Evolutionary conservation across 2,797 vertebrate species (phyloP), one percentile per base, ranked within the genome.

Genomic region (Crenuchus spilurus): DNA sequence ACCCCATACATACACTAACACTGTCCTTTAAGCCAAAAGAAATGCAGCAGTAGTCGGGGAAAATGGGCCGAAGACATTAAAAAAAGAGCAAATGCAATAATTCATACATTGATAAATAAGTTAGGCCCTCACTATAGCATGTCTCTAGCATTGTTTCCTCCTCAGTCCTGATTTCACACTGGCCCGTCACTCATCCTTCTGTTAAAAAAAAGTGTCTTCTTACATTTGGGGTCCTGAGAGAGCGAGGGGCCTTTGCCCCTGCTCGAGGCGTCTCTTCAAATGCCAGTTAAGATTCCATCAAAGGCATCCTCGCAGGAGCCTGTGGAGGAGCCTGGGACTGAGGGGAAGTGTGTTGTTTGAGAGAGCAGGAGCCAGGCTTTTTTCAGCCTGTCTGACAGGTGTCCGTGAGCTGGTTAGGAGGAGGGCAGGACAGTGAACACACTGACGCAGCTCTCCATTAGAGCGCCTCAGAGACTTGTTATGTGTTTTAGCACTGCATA

Each of bases 191-290:
- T 80, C 75, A 82, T 66, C 51, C 66, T 49, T 31, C 13, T 35
- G 55, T 66, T 65, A 33, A 70, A 72, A 79, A 71, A 61, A 71
- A 55, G 93, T 86, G 90, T 93, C 92, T 93, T 80, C 68, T 82
- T 84, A 79, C 83, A 78, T 94, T 95, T 95, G 94, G 95, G 93
- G 90, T 93, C 93, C 91, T 87, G 88, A 84, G 93, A 96, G 93
- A 95, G 94, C 89, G 79, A 85, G 49, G 70, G 72, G 57, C 77
- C 77, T 79, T 82, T 88, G 90, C 80, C 80, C 83, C 90, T 89
- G 92, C 93, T 94, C 88, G 88, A 91, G 94, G 92, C 93, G 88
- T 93, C 94, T 92, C 82, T 85, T 80, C 71, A 72, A 57, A 73
- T 82, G 83, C 81, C 83, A 80, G 79, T 80, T 73, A 77, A 80